These are phyloP conservation scores for Scaptomyza caliginosa DNA, from an alignment of 2,888 invertebrate genomes.

Conservation along the genomic window DNA sequence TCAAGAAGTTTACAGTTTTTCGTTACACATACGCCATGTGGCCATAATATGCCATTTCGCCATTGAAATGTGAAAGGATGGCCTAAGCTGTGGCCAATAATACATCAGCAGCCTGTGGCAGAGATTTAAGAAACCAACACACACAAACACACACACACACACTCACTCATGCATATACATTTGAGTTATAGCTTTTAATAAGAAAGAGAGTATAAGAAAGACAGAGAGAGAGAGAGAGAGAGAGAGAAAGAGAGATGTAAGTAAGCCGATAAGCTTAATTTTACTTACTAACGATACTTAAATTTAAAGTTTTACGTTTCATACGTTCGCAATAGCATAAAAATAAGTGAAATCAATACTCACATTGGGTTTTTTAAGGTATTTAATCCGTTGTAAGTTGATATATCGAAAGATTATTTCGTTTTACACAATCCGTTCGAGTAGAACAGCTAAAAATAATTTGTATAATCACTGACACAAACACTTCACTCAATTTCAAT, in stretches of 20 bases:
- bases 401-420: neutral
- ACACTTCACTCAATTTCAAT: neutral
- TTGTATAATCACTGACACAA: neutral
- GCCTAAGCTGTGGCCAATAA: slow-evolving; percentile 41
- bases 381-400: neutral
- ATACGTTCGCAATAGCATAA: neutral
- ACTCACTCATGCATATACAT: neutral
- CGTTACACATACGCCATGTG: slow-evolving; percentile 52
- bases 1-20: slow-evolving; percentile 54
- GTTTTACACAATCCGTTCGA: neutral
- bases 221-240: neutral
- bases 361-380: slow-evolving; percentile 1
- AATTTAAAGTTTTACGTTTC: neutral
- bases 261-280: neutral
- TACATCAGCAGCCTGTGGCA: slow-evolving; percentile 30
- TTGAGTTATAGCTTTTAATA: slow-evolving; percentile 9
- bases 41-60: slow-evolving; percentile 17
- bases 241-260: neutral
- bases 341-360: slow-evolving; percentile 3
- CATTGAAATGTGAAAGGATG: slow-evolving; percentile 8
- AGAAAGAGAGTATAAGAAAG: neutral
- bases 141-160: neutral
- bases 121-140: slow-evolving; percentile 23
- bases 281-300: neutral
- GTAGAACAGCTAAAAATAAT: neutral